Evolutionary conservation across 30 jellyfish, hydroid and myxozoan species (phyloP).

Genomic region (Aurelia coerulea): DNA sequence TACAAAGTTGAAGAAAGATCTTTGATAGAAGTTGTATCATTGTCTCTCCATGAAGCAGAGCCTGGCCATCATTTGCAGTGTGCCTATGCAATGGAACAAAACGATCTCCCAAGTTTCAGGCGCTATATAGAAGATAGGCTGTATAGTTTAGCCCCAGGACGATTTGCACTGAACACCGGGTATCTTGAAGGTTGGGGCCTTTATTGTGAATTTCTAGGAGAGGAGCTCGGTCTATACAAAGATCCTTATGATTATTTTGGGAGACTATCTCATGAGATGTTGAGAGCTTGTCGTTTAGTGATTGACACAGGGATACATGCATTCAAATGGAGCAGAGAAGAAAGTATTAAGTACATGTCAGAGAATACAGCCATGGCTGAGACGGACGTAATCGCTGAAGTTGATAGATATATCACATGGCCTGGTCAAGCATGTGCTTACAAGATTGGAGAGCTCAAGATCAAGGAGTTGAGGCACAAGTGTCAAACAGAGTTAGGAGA

Average conservation of each 20-base stretch:
- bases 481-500: constrained; percentile 67
- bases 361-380: constrained; percentile 79
- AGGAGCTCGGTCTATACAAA: constrained; percentile 78
- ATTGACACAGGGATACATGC: constrained; percentile 97
- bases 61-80: constrained; percentile 97
- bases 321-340: constrained; percentile 88
- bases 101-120: constrained; percentile 67
- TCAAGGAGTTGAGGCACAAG: constrained; percentile 58
- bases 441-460: constrained; percentile 86
- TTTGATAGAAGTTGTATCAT: constrained; percentile 78
- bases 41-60: constrained; percentile 93
- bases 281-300: constrained; percentile 93
- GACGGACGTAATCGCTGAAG: constrained; percentile 78
- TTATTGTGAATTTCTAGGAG: constrained; percentile 94
- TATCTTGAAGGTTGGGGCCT: constrained; percentile 97
- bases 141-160: constrained; percentile 85
- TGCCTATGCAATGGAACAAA: constrained; percentile 73
- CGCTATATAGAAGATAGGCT: constrained; percentile 82
- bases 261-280: constrained; percentile 91
- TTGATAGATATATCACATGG: constrained; percentile 95
- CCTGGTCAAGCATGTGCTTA: constrained; percentile 98
- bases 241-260: constrained; percentile 86
- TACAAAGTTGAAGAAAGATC: constrained; percentile 73
- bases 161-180: constrained; percentile 87
- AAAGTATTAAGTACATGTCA: constrained; percentile 70